Base-by-base conservation (phyloP, 2,113 vertebrate species). In the Thunnus thynnus region DNA sequence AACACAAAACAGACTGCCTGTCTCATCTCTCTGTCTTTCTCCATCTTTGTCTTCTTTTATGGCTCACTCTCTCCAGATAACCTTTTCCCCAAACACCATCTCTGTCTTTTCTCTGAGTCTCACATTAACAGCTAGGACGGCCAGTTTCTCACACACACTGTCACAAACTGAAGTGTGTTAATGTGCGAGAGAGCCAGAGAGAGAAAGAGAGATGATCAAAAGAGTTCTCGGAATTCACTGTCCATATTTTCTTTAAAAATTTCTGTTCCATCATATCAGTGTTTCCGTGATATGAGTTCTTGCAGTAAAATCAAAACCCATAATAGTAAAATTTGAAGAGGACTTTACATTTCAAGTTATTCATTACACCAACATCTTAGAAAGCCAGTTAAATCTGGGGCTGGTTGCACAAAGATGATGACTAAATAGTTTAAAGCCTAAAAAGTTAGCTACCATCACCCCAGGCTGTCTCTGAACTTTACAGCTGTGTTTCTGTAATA, bases 21-120 rank as follows among this genome's bases (percentile, higher is more conserved):
- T 64, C n/a, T 87, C 36, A 10, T 85, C 90, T 89, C 57, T 89
- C 57, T 67, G 55, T 67, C 52, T 62, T 9, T 47, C 60, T 72
- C 58, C 12, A 25, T 74, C 17, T 62, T 77, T 50, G 41, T 87
- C 55, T 80, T 44, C 69, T 87, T 60, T 46, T 70, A 61, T 76
- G 32, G 7, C 48, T 63, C 47, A 82, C 50, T 73, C 72, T 22
- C 72, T 80, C 58, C 81, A 76, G 47, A 63, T 76, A 72, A 72
- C 62, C 57, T 80, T 83, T 74, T 69, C 60, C 64, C 65, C 65
- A 66, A 76, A 70, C 65, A 54, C 47, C 84, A 84, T 75, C 76
- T 86, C n/a, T 78, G 9, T 69, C 56, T 47, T 3, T 51, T 72
- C 30, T 78, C 47, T 17, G 25, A 47, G 51, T 63, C n/a, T 73